Evolutionary conservation across 2,888 invertebrate genomes (phyloP), one percentile per base, ranked within the genome.

Genomic region (Coenonympha glycerion): DNA sequence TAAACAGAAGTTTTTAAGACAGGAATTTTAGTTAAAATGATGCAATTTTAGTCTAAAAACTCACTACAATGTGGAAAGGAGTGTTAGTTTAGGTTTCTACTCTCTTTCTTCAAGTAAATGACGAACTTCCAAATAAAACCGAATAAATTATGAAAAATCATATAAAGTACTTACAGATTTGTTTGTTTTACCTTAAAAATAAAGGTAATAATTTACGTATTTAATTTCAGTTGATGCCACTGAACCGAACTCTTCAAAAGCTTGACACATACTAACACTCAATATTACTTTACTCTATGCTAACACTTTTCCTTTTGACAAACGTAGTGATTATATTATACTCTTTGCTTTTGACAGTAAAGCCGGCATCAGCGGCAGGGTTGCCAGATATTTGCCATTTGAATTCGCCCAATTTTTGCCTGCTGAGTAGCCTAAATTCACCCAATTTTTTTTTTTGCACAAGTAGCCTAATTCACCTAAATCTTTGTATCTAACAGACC

Each of bases 341-440:
- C n/a, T n/a, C n/a, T n/a, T n/a, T n/a, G n/a, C n/a, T n/a, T 55
- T 37, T 66, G 68, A 64, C 67, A 68, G 59, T 61, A 45, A 62
- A 65, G 68, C 61, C 58, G 60, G 60, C 53, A 49, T 53, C 53
- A 63, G 69, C 77, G 79, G 79, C 77, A 73, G 77, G n/a, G n/a
- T n/a, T n/a, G n/a, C n/a, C n/a, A n/a, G n/a, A n/a, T n/a, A n/a
- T n/a, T n/a, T n/a, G n/a, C n/a, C n/a, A n/a, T n/a, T n/a, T n/a
- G n/a, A n/a, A n/a, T n/a, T n/a, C n/a, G n/a, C n/a, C n/a, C n/a
- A n/a, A n/a, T n/a, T n/a, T n/a, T n/a, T n/a, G n/a, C n/a, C n/a
- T n/a, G n/a, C n/a, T n/a, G n/a, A n/a, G n/a, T n/a, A n/a, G n/a
- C n/a, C n/a, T n/a, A n/a, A n/a, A n/a, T n/a, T n/a, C n/a, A n/a